These are phyloP conservation scores for Neopipo cinnamomea DNA, from an alignment of 2,113 vertebrate genomes.

Conservation along the genomic window DNA sequence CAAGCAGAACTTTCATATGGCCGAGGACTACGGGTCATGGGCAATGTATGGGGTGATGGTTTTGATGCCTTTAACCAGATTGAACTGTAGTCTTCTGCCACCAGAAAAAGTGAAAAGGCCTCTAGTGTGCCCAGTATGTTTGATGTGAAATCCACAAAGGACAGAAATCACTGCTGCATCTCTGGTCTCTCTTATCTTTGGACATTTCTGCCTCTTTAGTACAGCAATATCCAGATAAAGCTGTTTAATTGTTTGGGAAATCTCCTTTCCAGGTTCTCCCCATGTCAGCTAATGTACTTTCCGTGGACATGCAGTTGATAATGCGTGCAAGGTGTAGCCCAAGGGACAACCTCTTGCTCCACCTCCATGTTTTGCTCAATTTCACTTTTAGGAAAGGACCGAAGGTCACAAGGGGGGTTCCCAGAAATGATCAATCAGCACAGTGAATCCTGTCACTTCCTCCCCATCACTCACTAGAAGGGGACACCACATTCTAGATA, in stretches of 20 bases:
- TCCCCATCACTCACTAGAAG: slow-evolving; percentile 12
- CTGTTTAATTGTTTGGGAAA: background rate
- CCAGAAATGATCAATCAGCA: background rate
- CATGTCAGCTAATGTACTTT: accelerated
- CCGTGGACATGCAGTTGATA: accelerated
- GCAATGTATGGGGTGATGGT: background rate
- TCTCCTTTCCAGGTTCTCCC: background rate
- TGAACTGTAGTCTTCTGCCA: background rate
- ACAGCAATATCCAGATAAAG: background rate
- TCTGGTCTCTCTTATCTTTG: background rate
- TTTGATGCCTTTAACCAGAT: background rate
- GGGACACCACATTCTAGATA: slow-evolving; percentile 25
- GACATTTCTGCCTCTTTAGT: background rate
- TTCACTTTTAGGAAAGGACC: background rate
- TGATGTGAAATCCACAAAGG: background rate
- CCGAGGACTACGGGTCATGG: accelerated
- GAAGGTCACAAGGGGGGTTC: background rate
- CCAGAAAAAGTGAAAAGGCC: background rate
- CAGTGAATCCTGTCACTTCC: background rate
- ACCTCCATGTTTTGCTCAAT: background rate
- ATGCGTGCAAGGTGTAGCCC: background rate
- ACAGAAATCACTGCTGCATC: background rate
- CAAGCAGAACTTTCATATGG: background rate
- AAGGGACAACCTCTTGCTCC: background rate
- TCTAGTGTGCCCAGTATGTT: background rate